Evolutionary conservation across 2,113 vertebrate genomes (phyloP).

Genomic region (Hystrix cristata): DNA sequence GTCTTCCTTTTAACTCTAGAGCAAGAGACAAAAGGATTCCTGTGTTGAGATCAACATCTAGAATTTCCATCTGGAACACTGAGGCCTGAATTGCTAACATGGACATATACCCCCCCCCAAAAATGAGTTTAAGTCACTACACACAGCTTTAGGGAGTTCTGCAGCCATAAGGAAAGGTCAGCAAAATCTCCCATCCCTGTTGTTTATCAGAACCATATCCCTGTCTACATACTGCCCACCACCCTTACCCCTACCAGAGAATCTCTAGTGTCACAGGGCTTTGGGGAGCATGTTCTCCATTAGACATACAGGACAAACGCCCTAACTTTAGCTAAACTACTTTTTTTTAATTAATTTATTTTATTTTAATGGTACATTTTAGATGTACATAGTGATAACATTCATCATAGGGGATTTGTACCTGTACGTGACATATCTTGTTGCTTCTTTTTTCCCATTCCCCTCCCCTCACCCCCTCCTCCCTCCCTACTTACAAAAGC

Average conservation of each 20-base stretch:
- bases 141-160: neutral
- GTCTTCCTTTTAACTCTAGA: neutral
- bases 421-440: no score
- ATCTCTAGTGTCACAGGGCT: neutral
- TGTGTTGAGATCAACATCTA: neutral
- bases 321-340: neutral
- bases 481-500: no score
- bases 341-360: neutral
- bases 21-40: neutral
- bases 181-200: neutral
- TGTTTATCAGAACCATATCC: neutral
- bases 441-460: no score
- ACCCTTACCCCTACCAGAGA: accelerated
- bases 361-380: no score
- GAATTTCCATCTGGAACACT: neutral
- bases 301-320: neutral
- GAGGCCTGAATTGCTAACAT: neutral
- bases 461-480: no score
- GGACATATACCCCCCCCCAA: neutral
- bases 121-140: accelerated
- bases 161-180: neutral
- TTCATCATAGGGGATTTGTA: no score
- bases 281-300: neutral
- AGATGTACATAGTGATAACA: neutral
- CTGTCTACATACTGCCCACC: neutral